These are phyloP conservation scores for Octodon degus DNA, from an alignment of 2,113 vertebrate genomes.

Conservation along the genomic window DNA sequence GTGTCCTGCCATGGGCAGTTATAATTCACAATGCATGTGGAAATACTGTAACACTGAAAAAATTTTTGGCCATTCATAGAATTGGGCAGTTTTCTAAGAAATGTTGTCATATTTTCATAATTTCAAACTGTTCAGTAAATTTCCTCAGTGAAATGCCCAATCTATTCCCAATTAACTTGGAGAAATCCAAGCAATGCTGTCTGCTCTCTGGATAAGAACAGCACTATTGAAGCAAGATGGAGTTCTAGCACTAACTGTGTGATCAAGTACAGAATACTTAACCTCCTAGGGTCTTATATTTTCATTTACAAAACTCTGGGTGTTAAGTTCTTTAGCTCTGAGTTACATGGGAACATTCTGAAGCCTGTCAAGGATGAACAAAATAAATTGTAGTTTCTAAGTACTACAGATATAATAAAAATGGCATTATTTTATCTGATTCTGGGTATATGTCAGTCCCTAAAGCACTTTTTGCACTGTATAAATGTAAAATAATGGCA, in stretches of 20 bases:
- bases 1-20: not conserved
- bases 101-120: conserved; percentile 49
- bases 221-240: not conserved
- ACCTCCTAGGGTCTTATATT: not conserved
- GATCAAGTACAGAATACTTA: not conserved
- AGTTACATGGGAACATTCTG: conserved; percentile 56
- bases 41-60: conserved; percentile 34
- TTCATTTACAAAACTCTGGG: conserved; percentile 40
- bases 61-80: not conserved
- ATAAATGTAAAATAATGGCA: conserved; percentile 55
- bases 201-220: not conserved
- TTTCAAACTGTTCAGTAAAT: conserved; percentile 59
- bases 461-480: not conserved
- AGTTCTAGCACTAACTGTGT: not conserved
- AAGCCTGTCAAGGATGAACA: conserved; percentile 5
- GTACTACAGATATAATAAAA: not conserved
- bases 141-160: conserved; percentile 25
- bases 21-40: conserved; percentile 11
- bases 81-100: not conserved
- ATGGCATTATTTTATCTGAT: not conserved
- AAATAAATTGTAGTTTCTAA: not conserved
- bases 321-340: conserved; percentile 5
- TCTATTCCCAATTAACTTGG: not conserved
- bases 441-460: conserved; percentile 17
- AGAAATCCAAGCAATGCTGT: conserved; percentile 37